These are phyloP conservation scores for Drosophila athabasca DNA, from an alignment of 1,140 invertebrate genomes.

Conservation along the genomic window DNA sequence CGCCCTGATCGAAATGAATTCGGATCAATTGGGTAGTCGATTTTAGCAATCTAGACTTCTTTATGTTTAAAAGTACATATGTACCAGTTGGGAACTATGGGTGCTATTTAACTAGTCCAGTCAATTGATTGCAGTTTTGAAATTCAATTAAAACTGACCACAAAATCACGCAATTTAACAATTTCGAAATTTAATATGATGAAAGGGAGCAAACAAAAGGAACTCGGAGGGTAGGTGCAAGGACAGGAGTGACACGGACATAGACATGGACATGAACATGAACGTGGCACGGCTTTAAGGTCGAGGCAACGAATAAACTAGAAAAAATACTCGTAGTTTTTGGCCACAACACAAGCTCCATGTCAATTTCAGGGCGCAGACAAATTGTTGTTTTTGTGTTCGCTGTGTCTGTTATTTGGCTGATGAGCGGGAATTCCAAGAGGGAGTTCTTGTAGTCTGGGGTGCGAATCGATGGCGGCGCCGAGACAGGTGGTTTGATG, in stretches of 20 bases:
- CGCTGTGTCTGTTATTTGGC: slow-evolving; percentile 10
- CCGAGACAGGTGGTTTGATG: slow-evolving; percentile 30
- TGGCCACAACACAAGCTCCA: slow-evolving; percentile 34
- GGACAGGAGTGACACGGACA: slow-evolving; percentile 27
- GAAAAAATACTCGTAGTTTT: slow-evolving; percentile 2
- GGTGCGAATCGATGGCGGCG: neutral
- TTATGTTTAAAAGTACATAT: slow-evolving; percentile 5
- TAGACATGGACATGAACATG: slow-evolving; percentile 33
- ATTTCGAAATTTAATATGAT: slow-evolving; percentile 50
- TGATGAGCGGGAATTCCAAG: slow-evolving; percentile 40
- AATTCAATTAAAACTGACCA: slow-evolving; percentile 66
- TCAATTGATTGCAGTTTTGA: slow-evolving; percentile 54
- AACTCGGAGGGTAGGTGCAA: neutral
- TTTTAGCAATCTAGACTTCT: neutral
- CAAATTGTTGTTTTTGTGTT: slow-evolving; percentile 27
- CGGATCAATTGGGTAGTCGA: too few relatives aligned
- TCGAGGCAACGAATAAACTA: slow-evolving; percentile 7
- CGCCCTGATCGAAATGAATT: too few relatives aligned
- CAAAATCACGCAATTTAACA: slow-evolving; percentile 69
- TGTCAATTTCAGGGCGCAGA: slow-evolving; percentile 31
- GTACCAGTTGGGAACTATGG: slow-evolving; percentile 8
- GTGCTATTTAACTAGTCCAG: slow-evolving; percentile 23
- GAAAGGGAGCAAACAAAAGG: neutral
- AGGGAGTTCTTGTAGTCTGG: slow-evolving; percentile 9
- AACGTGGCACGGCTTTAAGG: slow-evolving; percentile 36